Conservation (phyloP, 2,113 vertebrate species). For the Brachirus orientalis region DNA sequence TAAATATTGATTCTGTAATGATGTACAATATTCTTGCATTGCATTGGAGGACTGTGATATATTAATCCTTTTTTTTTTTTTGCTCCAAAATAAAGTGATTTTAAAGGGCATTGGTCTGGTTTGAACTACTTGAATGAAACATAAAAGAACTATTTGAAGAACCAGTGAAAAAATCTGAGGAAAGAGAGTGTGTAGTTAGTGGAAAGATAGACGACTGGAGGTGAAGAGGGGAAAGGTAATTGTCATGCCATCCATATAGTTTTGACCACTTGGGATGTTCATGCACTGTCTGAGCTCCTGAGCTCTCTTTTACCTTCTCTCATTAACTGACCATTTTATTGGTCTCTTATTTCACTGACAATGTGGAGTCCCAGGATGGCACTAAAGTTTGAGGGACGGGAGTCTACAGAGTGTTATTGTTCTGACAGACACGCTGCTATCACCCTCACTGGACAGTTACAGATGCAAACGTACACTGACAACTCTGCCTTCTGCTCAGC, state of each 20-base stretch:
- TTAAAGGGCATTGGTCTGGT: constrained; percentile 64
- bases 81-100: constrained; percentile 82
- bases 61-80: constrained; percentile 62
- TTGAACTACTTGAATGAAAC: neutral
- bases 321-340: constrained; percentile 49
- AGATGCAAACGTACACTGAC: constrained; percentile 16
- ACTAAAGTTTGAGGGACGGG: constrained; percentile 34
- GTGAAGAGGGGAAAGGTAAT: constrained; percentile 12
- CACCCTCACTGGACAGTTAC: neutral
- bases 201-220: constrained; percentile 9
- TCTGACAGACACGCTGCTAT: constrained; percentile 49
- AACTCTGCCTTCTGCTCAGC: constrained; percentile 16
- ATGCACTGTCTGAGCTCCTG: constrained; percentile 8
- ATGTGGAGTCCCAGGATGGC: constrained; percentile 45
- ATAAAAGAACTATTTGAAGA: neutral
- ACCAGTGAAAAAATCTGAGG: neutral
- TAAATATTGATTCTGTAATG: constrained; percentile 78
- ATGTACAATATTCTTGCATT: constrained; percentile 68
- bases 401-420: constrained; percentile 34
- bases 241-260: constrained; percentile 10
- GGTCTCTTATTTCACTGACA: constrained; percentile 49
- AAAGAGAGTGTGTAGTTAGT: neutral
- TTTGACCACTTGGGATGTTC: constrained; percentile 1
- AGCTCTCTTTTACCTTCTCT: constrained; percentile 48
- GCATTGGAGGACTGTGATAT: constrained; percentile 72